phyloP scores from a whole-genome alignment of 2,797 vertebrate species.

The Cyclura pinguis region DNA sequence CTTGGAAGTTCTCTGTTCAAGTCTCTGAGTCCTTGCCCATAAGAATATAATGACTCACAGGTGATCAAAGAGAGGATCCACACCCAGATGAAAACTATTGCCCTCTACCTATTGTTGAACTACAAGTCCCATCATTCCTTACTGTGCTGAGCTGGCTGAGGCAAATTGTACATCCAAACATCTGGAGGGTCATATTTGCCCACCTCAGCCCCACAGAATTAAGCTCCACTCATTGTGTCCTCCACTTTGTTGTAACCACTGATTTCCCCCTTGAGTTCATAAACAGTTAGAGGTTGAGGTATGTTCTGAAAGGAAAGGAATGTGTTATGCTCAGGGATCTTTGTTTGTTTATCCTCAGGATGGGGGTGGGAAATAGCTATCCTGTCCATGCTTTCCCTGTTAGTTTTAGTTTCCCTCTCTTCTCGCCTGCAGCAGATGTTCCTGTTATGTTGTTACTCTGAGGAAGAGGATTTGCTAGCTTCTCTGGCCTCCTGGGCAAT shows the following conservation, averaged over 20 bases:
- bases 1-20: not conserved
- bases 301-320: constrained; percentile 2
- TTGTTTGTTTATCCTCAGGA: not conserved
- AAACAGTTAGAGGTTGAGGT: constrained; percentile 4
- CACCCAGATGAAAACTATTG: too few relatives aligned
- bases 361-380: constrained; percentile 36
- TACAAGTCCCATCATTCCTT: too few relatives aligned
- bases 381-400: constrained; percentile 26
- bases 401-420: constrained; percentile 58
- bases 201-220: not conserved
- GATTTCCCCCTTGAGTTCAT: not conserved
- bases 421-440: constrained; percentile 68
- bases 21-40: not conserved
- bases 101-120: too few relatives aligned
- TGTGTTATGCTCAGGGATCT: not conserved
- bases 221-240: not conserved
- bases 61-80: not conserved
- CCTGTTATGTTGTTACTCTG: constrained; percentile 58
- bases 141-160: too few relatives aligned
- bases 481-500: constrained; percentile 56
- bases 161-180: too few relatives aligned
- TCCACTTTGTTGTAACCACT: not conserved
- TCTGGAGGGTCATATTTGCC: too few relatives aligned
- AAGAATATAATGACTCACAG: not conserved
- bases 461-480: constrained; percentile 57